phyloP scores from a whole-genome alignment of 2,888 invertebrate species.

The Pandemis heparana region DNA sequence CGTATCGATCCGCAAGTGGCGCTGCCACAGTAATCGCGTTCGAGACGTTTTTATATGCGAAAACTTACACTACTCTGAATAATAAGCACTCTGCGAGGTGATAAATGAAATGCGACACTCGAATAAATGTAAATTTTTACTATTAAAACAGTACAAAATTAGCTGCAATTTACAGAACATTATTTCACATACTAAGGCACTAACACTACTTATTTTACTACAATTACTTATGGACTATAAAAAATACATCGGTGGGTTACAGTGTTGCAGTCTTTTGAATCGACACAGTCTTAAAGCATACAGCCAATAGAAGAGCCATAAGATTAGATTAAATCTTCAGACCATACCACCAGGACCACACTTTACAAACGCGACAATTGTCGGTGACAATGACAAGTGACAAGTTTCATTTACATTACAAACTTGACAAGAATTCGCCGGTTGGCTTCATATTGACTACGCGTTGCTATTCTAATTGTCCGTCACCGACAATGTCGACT shows the following conservation, averaged over 20 bases:
- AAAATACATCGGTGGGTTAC: background rate
- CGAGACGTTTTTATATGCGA: too few species aligned
- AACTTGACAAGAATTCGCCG: too few species aligned
- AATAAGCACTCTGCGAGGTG: background rate
- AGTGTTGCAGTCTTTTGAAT: background rate
- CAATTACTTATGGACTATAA: background rate
- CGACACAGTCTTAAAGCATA: background rate
- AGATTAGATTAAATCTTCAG: background rate
- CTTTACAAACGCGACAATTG: too few species aligned
- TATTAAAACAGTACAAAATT: constrained; percentile 5
- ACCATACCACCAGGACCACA: too few species aligned
- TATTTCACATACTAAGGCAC: constrained; percentile 11
- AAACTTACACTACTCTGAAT: too few species aligned
- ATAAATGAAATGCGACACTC: background rate
- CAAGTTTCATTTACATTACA: too few species aligned
- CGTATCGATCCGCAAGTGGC: too few species aligned
- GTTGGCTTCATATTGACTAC: too few species aligned
- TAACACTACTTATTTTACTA: background rate
- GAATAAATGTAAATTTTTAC: constrained; percentile 10
- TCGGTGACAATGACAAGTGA: too few species aligned
- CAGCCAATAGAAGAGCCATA: background rate
- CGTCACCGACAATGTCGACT: too few species aligned
- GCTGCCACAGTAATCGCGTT: too few species aligned
- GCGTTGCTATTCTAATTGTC: too few species aligned
- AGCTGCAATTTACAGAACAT: background rate